Evolutionary conservation across 2,888 invertebrate genomes (phyloP), one percentile per base, ranked within the genome.

Genomic region (Nyleta sp.): DNA sequence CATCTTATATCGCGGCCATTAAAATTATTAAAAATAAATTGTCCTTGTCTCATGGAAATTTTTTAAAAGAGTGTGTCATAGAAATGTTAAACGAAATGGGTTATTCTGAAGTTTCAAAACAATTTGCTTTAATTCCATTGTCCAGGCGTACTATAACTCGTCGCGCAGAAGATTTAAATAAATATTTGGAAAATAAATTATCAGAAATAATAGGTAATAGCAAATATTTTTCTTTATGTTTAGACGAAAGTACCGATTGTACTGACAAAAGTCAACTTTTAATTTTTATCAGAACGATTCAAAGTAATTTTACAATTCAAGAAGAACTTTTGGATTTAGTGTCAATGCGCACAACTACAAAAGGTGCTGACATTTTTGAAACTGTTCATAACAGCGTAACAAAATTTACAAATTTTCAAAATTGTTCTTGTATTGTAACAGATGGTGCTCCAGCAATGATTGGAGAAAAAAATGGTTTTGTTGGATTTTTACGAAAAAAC

Each of bases 211-310:
- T 42, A 3, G 4, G 10, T 17, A 17, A 42, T 42, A 15, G 42
- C 18, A 42, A 15, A 15, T 42, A 42, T 42, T 42, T 17, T 17
- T 42, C 42, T 17, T n/a, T 38, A 4, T 38, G 38, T 2, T 38
- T 38, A 4, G n/a, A 38, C 11, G 38, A 38, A 13, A 38, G 38
- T 35, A 11, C 35, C 2, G 8, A 35, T 6, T 24, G 50, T 31
- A 64, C 64, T 13, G 75, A 75, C 40, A 64, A 46, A 1, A 73
- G 68, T 68, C 64, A 78, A 44, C 31, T 78, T 4, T 44, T 57
- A 11, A 71, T 79, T 35, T 79, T 72, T 44, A 33, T 57, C 2
- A 28, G 62, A 28, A 65, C 46, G n/a, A 48, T 80, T 22, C 55
- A 68, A 38, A n/a, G 13, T 11, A 42, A 65, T 44, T 53, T 53